These are phyloP conservation scores for Coptodon rendalli DNA, from an alignment of 2,113 vertebrate genomes.

Conservation along the genomic window DNA sequence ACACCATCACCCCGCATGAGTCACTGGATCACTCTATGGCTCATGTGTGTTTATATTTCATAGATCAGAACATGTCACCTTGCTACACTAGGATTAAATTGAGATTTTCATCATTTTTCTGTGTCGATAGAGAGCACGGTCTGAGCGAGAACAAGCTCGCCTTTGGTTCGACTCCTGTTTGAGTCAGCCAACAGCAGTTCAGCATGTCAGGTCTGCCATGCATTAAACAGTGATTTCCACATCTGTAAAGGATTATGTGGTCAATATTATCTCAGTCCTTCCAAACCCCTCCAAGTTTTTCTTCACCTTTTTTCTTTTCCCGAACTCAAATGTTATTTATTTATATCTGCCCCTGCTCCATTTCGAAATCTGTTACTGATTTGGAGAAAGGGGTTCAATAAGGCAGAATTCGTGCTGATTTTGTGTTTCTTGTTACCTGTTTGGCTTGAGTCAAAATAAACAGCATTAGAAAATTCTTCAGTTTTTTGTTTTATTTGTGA, in stretches of 20 bases:
- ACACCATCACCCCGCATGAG: background rate
- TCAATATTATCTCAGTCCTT: conserved; percentile 48
- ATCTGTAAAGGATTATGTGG: conserved; percentile 56
- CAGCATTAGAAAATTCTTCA: background rate
- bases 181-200: conserved; percentile 24
- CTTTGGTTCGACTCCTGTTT: conserved; percentile 2
- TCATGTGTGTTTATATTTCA: background rate
- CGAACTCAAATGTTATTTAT: conserved; percentile 1
- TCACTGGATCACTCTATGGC: background rate
- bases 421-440: background rate
- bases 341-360: background rate
- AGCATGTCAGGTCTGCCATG: conserved; percentile 19
- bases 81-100: conserved; percentile 3
- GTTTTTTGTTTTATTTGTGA: background rate
- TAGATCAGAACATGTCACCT: background rate
- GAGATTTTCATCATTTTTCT: conserved; percentile 9
- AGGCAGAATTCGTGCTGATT: background rate
- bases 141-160: conserved; percentile 2
- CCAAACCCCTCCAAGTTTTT: conserved; percentile 26
- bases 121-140: background rate
- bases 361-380: conserved; percentile 5
- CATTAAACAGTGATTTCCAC: conserved; percentile 38
- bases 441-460: background rate
- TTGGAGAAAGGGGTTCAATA: conserved; percentile 1
- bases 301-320: conserved; percentile 16